phyloP scores from a whole-genome alignment of 2,888 invertebrate genomes.

The Chromoteleia sp. region DNA sequence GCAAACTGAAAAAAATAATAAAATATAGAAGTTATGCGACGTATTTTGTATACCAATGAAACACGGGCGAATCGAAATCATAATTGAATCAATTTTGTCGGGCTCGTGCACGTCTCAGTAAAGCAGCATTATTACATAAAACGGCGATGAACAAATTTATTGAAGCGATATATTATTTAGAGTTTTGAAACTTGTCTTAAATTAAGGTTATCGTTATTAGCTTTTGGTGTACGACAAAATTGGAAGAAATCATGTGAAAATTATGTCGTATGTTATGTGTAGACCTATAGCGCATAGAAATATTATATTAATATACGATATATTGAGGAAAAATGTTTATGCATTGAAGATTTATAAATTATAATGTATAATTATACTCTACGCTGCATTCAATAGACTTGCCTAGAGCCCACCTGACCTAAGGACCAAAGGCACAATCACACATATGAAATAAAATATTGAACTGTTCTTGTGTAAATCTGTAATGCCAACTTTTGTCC shows the following conservation, averaged over 20 bases:
- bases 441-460: conserved; percentile 80
- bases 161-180: conserved; percentile 53
- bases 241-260: conserved; percentile 73
- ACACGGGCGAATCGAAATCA: conserved; percentile 42
- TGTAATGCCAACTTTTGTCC: conserved; percentile 67
- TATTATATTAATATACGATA: conserved; percentile 83
- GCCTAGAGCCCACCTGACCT: conserved; percentile 83
- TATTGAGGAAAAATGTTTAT: conserved; percentile 81
- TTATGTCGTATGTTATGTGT: conserved; percentile 73
- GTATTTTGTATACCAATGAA: conserved; percentile 67
- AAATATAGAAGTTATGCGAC: no score
- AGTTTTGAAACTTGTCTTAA: conserved; percentile 75
- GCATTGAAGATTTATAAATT: conserved; percentile 83
- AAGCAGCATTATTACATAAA: conserved; percentile 53
- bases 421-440: conserved; percentile 85
- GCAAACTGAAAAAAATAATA: no score
- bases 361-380: conserved; percentile 81
- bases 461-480: conserved; percentile 80
- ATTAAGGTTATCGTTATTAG: conserved; percentile 76
- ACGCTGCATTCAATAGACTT: conserved; percentile 83
- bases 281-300: conserved; percentile 75
- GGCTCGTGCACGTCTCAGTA: conserved; percentile 48
- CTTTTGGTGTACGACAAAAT: conserved; percentile 80
- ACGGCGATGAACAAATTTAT: conserved; percentile 48
- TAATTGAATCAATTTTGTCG: conserved; percentile 52